Evolutionary conservation across 1,140 invertebrate species (phyloP).

Genomic region (Atopsyche davidsoni): DNA sequence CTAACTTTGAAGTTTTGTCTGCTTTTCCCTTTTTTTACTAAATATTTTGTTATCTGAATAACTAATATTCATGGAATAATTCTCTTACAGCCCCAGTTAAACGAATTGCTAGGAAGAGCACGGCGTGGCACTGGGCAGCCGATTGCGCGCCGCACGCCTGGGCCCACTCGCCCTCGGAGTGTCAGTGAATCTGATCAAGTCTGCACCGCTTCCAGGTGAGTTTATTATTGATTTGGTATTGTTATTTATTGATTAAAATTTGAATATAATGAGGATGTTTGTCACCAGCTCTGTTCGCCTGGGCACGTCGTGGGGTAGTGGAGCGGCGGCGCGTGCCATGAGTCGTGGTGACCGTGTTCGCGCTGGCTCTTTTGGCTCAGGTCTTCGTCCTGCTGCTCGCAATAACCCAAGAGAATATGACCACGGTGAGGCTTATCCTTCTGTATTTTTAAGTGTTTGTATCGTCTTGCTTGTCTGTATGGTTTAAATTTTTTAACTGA

Average conservation of each 20-base stretch:
- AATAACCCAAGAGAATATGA: too few species aligned
- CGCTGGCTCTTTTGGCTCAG: slow-evolving; percentile 26
- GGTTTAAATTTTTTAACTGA: too few species aligned
- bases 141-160: slow-evolving; percentile 18
- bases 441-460: too few species aligned
- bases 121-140: slow-evolving; percentile 20
- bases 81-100: slow-evolving; percentile 28
- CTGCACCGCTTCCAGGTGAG: neutral
- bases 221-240: too few species aligned
- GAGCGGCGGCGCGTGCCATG: slow-evolving; percentile 1
- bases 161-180: slow-evolving; percentile 11
- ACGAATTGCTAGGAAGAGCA: slow-evolving; percentile 24
- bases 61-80: neutral
- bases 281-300: slow-evolving; percentile 12
- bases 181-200: slow-evolving; percentile 26
- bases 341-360: slow-evolving; percentile 8
- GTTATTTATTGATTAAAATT: slow-evolving; percentile 3
- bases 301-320: slow-evolving; percentile 24
- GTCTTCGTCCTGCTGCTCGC: slow-evolving; percentile 15
- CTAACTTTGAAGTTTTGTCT: neutral
- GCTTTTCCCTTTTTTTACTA: neutral
- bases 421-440: too few species aligned
- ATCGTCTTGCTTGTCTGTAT: too few species aligned
- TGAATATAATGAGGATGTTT: slow-evolving; percentile 1
- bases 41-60: neutral